Evolutionary conservation across 2,797 vertebrate species (phyloP), one percentile per base, ranked within the genome.

Genomic region (Eupleurogrammus muticus): DNA sequence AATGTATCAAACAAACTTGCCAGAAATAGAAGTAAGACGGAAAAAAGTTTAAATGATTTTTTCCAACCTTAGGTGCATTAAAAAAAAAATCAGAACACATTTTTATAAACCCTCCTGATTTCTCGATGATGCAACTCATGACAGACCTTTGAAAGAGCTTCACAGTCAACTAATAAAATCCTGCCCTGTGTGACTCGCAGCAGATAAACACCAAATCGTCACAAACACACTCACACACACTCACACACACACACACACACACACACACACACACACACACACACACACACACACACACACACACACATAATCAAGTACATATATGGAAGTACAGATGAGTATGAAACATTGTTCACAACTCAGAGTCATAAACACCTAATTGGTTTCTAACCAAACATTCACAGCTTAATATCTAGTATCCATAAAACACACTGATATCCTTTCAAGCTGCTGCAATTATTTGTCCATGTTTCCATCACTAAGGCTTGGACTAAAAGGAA

Each of bases 141-240:
- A 32, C 17, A 19, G 44, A 32, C 9, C 6, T 57, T 69, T 28
- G 24, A 12, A 16, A 35, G 46, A 34, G 40, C 32, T 70, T 2
- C 44, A 36, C 56, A 14, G 21, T 57, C 44, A 42, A 66, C 48
- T 35, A 32, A 71, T 58, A 42, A 67, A 70, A 69, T 75, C 67
- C 58, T 24, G 17, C 3, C 5, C 61, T 52, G 52, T 11, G 14
- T 61, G 56, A 66, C 40, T 57, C 71, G 62, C 3, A 21, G 23
- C 23, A 42, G 46, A 42, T 23, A 70, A 73, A 78, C 44, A 64
- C 11, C 9, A 73, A 79, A 75, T 77, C 79, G 67, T 79, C 28
- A n/a, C n/a, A n/a, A n/a, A n/a, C n/a, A n/a, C n/a, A n/a, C n/a
- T n/a, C n/a, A n/a, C n/a, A n/a, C n/a, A n/a, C n/a, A n/a, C n/a